Evolutionary conservation across 2,113 vertebrate species (phyloP).

Genomic region (Nothocercus julius): DNA sequence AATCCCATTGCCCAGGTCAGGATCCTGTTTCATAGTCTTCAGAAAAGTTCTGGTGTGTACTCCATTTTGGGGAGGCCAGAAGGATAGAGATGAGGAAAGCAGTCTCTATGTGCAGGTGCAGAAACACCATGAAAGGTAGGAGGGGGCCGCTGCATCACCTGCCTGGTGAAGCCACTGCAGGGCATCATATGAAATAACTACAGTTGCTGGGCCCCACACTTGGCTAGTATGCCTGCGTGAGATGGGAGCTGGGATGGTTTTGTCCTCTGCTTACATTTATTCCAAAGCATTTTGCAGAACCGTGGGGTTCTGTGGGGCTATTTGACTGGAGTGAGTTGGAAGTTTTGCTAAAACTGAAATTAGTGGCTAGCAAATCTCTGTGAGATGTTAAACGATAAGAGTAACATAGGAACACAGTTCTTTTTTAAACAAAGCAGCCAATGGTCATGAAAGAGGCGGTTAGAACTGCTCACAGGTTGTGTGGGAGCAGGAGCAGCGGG

Average conservation of each 20-base stretch:
- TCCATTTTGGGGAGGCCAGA: not conserved
- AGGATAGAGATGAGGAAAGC: not conserved
- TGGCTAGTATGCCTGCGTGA: too few species aligned
- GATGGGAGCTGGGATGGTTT: not conserved
- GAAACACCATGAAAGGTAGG: not conserved
- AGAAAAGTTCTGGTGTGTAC: not conserved
- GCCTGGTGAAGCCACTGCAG: not conserved
- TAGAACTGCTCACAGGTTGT: not conserved
- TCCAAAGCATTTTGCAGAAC: not conserved
- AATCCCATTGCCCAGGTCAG: rapidly evolving
- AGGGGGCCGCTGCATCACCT: not conserved
- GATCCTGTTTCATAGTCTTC: not conserved
- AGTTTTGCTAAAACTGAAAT: not conserved
- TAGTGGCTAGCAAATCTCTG: not conserved
- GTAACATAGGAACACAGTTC: not conserved
- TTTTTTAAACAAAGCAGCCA: not conserved
- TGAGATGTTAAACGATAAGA: not conserved
- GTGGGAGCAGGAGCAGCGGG: not conserved
- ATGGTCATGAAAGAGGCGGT: not conserved
- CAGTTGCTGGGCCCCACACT: not conserved
- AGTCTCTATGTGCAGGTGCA: rapidly evolving
- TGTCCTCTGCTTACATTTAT: not conserved
- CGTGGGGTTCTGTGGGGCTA: not conserved
- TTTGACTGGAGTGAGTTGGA: not conserved
- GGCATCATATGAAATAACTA: not conserved